Evolutionary conservation across 2,113 vertebrate genomes (phyloP).

Genomic region (Canis aureus): DNA sequence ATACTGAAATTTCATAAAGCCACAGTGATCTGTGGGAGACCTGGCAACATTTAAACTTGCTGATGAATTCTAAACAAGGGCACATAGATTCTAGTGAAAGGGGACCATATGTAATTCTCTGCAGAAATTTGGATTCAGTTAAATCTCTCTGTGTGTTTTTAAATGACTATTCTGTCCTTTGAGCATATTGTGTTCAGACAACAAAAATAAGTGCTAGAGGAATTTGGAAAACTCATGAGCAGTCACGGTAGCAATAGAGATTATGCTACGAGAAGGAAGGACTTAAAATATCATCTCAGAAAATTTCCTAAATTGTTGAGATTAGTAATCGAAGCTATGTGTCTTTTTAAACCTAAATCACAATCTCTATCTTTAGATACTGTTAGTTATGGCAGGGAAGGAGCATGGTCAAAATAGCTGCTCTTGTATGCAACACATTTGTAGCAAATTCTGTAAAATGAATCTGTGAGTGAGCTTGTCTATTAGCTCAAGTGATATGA

Average conservation of each 20-base stretch:
- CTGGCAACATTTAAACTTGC: background rate
- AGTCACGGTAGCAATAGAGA: background rate
- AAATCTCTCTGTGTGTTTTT: conserved; percentile 13
- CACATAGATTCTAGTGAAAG: background rate
- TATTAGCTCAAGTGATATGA: background rate
- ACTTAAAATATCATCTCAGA: background rate
- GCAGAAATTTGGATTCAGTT: conserved; percentile 24
- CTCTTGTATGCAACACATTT: background rate
- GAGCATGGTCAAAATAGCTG: background rate
- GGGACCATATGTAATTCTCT: background rate
- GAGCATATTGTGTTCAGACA: background rate
- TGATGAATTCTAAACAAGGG: background rate
- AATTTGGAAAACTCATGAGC: background rate
- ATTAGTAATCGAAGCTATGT: background rate
- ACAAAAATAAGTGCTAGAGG: background rate
- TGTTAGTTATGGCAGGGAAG: background rate
- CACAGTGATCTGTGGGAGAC: background rate
- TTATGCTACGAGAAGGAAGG: background rate
- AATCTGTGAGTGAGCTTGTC: background rate
- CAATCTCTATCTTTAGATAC: background rate
- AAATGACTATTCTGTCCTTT: background rate
- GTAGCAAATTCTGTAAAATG: background rate
- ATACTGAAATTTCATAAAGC: conserved; percentile 38
- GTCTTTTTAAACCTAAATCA: background rate
- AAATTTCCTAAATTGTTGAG: background rate